Evolutionary conservation across 2,797 vertebrate species (phyloP).

Genomic region (Pelodytes ibericus): DNA sequence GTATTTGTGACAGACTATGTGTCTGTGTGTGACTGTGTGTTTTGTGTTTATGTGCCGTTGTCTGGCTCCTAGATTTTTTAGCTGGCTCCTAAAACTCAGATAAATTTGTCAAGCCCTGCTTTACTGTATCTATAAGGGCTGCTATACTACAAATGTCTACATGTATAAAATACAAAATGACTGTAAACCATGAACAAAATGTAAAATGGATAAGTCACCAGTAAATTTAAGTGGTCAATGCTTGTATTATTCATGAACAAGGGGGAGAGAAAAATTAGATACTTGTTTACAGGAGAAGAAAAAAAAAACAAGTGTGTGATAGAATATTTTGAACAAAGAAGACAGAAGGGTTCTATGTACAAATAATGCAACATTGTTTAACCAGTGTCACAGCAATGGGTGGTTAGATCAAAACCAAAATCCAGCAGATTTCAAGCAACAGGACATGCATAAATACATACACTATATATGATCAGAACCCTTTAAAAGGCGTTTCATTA

Average conservation of each 20-base stretch:
- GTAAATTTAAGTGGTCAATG: slow-evolving; percentile 25
- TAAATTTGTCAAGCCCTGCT: too few relatives aligned
- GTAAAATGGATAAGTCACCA: not conserved
- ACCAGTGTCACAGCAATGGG: not conserved
- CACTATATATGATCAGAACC: too few relatives aligned
- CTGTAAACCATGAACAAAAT: slow-evolving; percentile 10
- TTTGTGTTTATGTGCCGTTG: too few relatives aligned
- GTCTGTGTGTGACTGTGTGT: too few relatives aligned
- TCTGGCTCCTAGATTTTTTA: too few relatives aligned
- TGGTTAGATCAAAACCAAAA: slow-evolving; percentile 9
- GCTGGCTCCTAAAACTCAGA: too few relatives aligned
- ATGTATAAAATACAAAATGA: not conserved
- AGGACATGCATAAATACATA: too few relatives aligned
- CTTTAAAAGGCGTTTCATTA: too few relatives aligned
- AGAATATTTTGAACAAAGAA: slow-evolving; percentile 24
- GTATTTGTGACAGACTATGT: too few relatives aligned
- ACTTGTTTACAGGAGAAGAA: slow-evolving; percentile 30
- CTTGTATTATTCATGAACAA: slow-evolving; percentile 26
- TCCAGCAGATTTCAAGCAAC: not conserved
- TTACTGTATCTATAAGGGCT: too few relatives aligned
- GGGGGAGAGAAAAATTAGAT: slow-evolving; percentile 18
- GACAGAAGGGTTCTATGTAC: slow-evolving; percentile 33
- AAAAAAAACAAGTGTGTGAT: slow-evolving; percentile 11
- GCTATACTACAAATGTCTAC: too few relatives aligned
- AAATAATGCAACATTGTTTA: slow-evolving; percentile 44